phyloP scores from a whole-genome alignment of 2,797 vertebrate genomes.

The Enteromius mattozi region DNA sequence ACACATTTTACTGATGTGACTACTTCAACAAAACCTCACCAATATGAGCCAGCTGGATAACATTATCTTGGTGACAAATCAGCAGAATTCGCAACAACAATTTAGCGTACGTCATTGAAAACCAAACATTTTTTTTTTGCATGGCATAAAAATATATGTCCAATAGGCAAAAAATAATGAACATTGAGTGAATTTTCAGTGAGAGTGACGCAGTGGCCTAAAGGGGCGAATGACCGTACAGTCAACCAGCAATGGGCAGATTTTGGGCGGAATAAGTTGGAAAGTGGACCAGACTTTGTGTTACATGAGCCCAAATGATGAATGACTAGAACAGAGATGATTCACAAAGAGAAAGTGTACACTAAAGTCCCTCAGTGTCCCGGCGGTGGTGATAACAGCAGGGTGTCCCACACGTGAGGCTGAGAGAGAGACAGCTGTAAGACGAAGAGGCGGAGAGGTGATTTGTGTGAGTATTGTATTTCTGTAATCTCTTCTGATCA shows the following conservation, averaged over 20 bases:
- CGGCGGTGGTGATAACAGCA: not conserved
- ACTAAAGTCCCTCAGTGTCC: constrained; percentile 17
- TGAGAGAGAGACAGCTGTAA: constrained; percentile 30
- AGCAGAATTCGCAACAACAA: constrained; percentile 10
- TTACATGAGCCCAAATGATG: not conserved
- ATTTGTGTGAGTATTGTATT: constrained; percentile 79
- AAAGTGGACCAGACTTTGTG: not conserved
- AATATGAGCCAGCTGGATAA: constrained; percentile 15
- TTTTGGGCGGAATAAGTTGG: not conserved
- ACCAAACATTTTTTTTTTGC: not conserved
- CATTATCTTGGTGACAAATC: constrained; percentile 10
- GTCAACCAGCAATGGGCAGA: not conserved
- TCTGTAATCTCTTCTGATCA: constrained; percentile 81
- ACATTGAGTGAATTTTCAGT: not conserved
- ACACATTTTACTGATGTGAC: not conserved
- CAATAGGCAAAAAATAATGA: not conserved
- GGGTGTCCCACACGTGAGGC: constrained; percentile 33
- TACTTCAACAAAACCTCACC: constrained; percentile 5
- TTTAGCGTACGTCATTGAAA: not conserved
- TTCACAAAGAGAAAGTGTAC: constrained; percentile 1
- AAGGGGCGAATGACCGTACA: not conserved
- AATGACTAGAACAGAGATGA: constrained; percentile 1
- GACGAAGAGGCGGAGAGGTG: constrained; percentile 59
- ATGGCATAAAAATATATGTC: constrained; percentile 5
- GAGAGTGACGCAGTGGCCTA: not conserved